Evolutionary conservation across 2,797 vertebrate species (phyloP).

Genomic region (Spea hammondii): DNA sequence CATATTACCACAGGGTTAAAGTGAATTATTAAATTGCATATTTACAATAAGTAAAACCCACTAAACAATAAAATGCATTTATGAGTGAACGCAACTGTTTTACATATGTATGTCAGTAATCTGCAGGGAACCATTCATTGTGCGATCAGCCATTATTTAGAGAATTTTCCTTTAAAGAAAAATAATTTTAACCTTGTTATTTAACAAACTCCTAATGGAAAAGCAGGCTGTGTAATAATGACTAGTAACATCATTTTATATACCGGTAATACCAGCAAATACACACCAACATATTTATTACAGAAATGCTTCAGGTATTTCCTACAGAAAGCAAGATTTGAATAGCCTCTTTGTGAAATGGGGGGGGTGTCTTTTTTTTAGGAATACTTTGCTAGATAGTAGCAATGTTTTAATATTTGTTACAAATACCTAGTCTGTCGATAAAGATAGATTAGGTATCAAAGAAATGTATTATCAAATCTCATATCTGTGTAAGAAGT

Average conservation of each 20-base stretch:
- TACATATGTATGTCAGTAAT: not conserved
- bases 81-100: not conserved
- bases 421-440: not conserved
- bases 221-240: not conserved
- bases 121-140: not conserved
- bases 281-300: not conserved
- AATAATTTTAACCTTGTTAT: not conserved
- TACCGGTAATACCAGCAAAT: not conserved
- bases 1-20: not conserved
- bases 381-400: not conserved
- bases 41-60: not conserved
- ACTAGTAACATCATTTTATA: too few species aligned
- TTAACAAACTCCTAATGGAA: not conserved
- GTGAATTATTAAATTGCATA: not conserved
- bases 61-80: slow-evolving; percentile 5
- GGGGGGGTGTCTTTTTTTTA: not conserved
- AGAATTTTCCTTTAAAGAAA: not conserved
- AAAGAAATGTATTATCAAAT: too few species aligned
- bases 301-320: not conserved
- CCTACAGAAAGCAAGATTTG: not conserved
- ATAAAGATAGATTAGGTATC: too few species aligned
- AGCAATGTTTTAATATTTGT: not conserved
- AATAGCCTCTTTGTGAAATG: not conserved
- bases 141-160: not conserved
- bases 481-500: too few species aligned